Conservation (phyloP, 53 echinoderm and acorn worm species). For the Glandiceps talaboti region DNA sequence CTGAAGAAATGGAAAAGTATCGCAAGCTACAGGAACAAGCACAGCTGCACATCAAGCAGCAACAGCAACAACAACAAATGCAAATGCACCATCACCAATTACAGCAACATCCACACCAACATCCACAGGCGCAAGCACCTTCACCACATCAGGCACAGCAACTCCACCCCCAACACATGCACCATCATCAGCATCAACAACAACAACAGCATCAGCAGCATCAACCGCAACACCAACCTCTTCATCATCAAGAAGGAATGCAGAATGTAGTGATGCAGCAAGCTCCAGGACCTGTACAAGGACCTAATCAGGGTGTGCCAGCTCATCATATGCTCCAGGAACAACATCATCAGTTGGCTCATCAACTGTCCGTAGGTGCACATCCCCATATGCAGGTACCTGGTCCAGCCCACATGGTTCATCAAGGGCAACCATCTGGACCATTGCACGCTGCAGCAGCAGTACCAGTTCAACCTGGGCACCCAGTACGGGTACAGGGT, state of each 20-base stretch:
- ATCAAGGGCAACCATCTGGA: not conserved
- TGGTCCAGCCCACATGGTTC: not conserved
- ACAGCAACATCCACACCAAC: not conserved
- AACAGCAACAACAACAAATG: conserved; percentile 82
- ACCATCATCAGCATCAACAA: not conserved
- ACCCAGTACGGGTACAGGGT: conserved; percentile 3
- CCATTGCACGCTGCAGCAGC: not conserved
- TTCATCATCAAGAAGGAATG: not conserved
- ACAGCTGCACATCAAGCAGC: conserved; percentile 81
- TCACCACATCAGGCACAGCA: not conserved
- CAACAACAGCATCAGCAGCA: not conserved
- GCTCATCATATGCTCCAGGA: not conserved
- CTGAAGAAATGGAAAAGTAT: conserved; percentile 97
- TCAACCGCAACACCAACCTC: not conserved
- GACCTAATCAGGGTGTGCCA: not conserved
- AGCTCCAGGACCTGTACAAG: not conserved
- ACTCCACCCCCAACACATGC: not conserved
- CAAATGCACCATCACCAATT: conserved; percentile 17
- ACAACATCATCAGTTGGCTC: not conserved
- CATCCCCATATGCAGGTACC: not conserved
- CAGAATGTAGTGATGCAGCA: not conserved
- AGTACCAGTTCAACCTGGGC: not conserved
- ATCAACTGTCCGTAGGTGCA: not conserved
- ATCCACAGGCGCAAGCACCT: not conserved
- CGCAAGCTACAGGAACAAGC: conserved; percentile 88